Evolutionary conservation across 2,113 vertebrate genomes (phyloP), one percentile per base, ranked within the genome.

Genomic region (Mesitornis unicolor): DNA sequence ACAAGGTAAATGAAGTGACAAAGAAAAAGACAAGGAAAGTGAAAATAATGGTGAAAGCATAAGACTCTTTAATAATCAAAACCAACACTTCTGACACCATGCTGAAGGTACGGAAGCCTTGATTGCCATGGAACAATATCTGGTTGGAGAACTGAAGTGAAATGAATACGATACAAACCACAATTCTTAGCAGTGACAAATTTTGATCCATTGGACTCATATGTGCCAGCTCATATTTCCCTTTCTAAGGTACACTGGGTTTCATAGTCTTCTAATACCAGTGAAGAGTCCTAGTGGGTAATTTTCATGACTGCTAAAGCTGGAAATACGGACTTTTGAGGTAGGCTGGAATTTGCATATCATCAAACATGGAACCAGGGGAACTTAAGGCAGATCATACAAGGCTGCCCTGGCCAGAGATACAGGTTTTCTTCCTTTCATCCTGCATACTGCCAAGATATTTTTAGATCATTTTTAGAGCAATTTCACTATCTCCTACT

Each of bases 1-100:
- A 95, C 70, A 78, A 89, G 50, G 68, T 36, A 93, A 92, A 92
- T 89, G 94, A 97, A 84, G 48, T 18, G 86, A 94, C 76, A 93
- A 80, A 92, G 73, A 74, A 89, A 84, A 89, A 77, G 89, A 87
- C 60, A 83, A 81, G 68, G 73, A 51, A 94, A 75, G 60, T 84
- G 83, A 92, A 94, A 96, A 92, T 42, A 96, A 78, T 79, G 83
- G 69, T 84, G 84, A 78, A 92, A 92, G 70, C 61, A 71, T 74
- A 75, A 90, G 87, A 87, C 75, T 78, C 26, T 96, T 93, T 88
- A 94, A 96, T 76, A 84, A 90, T 60, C 69, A 38, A 92, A 95
- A 78, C 1, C 64, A 93, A 76, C 43, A 45, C 59, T 82, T 67
- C 63, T 87, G 91, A 87, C 73, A 82, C 36, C 38, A 65, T 6